phyloP scores from a whole-genome alignment of 2,797 vertebrate species.

The Rousettus madagascariensis region DNA sequence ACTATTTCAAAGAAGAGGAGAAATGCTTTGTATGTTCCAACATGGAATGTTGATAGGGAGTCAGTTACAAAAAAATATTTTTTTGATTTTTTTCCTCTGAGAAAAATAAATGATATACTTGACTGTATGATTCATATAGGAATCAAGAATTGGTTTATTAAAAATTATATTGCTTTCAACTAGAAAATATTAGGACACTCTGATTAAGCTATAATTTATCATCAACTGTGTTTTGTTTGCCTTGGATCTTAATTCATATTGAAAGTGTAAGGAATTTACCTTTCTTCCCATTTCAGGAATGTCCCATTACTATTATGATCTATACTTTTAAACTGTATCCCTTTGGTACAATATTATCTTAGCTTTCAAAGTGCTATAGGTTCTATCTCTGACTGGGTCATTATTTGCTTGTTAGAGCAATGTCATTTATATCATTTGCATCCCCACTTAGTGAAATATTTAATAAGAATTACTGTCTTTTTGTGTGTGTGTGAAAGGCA shows the following conservation, averaged over 20 bases:
- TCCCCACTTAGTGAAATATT: neutral
- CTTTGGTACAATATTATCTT: neutral
- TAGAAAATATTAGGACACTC: neutral
- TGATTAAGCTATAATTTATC: neutral
- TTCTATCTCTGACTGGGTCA: neutral
- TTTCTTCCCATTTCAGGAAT: neutral
- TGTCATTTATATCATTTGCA: neutral
- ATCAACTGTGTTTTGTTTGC: neutral
- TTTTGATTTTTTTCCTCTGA: slow-evolving; percentile 17
- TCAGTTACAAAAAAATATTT: neutral
- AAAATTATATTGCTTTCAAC: slow-evolving; percentile 10
- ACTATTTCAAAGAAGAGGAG: slow-evolving; percentile 1
- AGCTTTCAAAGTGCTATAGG: neutral
- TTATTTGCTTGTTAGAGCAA: neutral
- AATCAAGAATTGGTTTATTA: neutral
- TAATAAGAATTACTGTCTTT: neutral
- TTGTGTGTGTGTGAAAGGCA: neutral
- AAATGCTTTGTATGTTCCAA: neutral
- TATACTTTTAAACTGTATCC: neutral
- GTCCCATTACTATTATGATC: neutral
- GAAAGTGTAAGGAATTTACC: neutral
- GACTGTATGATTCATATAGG: neutral
- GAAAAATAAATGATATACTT: slow-evolving; percentile 7
- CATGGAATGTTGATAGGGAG: neutral
- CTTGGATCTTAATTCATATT: neutral